Base-by-base conservation (phyloP, 2,113 vertebrate species). In the Machaerirhynchus nigripectus region DNA sequence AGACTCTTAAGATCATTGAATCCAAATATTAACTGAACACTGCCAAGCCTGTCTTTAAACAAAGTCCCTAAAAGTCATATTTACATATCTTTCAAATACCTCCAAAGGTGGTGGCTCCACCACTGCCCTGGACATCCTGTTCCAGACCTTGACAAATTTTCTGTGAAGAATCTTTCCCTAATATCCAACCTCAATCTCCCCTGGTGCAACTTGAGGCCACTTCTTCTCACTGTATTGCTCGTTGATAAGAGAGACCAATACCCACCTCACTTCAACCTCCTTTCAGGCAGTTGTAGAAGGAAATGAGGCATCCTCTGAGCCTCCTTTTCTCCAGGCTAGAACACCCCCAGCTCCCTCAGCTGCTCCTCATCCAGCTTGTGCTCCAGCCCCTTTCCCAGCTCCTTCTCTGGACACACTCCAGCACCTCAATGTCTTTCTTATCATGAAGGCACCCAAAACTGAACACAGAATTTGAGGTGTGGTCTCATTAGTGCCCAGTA, bases 381-480 rank as follows among this genome's bases (percentile, higher is more conserved):
- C 9, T 57, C 8, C 56, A 53, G 7, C 6, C 21, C 3, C 3
- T 35, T 80, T 5, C 17, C 7, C 57, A 56, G 6, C 22, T 46
- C 28, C 17, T 37, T 57, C 35, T 44, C 42, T 37, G 17, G 59
- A 31, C 31, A 22, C 0, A 0, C 9, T 88, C 11, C 31, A 65
- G 35, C 14, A 2, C 11, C 31, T 44, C 26, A 9, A 5, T 40
- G 15, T 23, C 37, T 24, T 50, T 56, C 21, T 44, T 33, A 0
- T 5, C 7, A 2, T 23, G 27, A 50, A n/a, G 8, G 6, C 6
- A 2, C 37, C 18, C 31, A 65, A 1, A 65, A 23, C 4, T 18
- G 8, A 42, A 7, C 8, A 40, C 1, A 19, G 22, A 10, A 31
- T 27, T 57, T 0, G 0, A 42, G 22, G 3, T 1, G 31, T 4